phyloP scores from a whole-genome alignment of 1,140 invertebrate genomes.

The Phortica variegata region DNA sequence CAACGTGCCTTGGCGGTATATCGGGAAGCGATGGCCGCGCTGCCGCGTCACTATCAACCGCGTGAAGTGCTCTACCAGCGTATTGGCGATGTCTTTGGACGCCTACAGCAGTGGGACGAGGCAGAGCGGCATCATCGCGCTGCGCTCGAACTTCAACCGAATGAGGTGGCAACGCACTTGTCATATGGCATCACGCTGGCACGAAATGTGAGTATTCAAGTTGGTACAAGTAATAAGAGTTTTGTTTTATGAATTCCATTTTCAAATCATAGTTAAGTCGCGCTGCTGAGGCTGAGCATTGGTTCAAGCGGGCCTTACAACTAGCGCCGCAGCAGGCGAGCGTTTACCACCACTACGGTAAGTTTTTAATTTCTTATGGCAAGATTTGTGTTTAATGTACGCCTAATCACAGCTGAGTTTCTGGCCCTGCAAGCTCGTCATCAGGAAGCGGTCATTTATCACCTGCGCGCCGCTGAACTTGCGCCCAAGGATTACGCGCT shows the following conservation, averaged over 20 bases:
- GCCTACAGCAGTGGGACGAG: constrained; percentile 74
- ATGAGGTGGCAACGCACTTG: constrained; percentile 85
- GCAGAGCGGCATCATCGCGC: constrained; percentile 84
- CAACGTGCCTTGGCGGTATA: constrained; percentile 87
- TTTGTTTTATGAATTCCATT: no score
- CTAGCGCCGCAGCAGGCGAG: constrained; percentile 78
- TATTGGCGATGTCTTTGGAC: constrained; percentile 77
- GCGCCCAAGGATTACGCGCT: constrained; percentile 79
- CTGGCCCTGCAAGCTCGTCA: constrained; percentile 74
- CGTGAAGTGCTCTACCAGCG: constrained; percentile 62
- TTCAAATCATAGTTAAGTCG: constrained; percentile 67
- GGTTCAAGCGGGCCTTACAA: constrained; percentile 80
- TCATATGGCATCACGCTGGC: constrained; percentile 88
- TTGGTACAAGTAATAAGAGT: neutral
- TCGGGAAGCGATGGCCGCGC: constrained; percentile 77
- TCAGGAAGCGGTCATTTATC: constrained; percentile 78
- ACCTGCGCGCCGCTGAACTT: constrained; percentile 73
- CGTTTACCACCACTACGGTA: constrained; percentile 83
- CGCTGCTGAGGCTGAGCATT: constrained; percentile 78
- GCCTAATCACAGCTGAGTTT: constrained; percentile 75
- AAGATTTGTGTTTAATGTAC: neutral
- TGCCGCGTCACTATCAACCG: constrained; percentile 79
- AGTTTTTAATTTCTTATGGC: constrained; percentile 32
- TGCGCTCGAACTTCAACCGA: constrained; percentile 76
- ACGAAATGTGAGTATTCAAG: constrained; percentile 81